Evolutionary conservation across 2,797 vertebrate genomes (phyloP), one percentile per base, ranked within the genome.

Genomic region (Chromis chromis): DNA sequence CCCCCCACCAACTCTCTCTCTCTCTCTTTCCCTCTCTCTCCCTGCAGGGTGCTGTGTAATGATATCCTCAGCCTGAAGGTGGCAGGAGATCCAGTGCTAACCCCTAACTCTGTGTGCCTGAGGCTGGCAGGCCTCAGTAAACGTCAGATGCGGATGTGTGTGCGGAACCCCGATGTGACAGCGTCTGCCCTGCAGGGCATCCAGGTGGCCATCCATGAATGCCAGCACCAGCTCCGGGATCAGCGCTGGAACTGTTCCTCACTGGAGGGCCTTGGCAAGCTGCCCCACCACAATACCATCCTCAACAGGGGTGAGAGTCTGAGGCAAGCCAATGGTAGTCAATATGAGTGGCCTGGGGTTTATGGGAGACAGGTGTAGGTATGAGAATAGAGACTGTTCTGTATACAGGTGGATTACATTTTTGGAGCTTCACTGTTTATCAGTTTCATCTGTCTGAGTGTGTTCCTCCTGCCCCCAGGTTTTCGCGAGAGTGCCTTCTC

Each of bases 241-340:
- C 96, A 97, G 85, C 95, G 97, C 75, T 98, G 97, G 97, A 97
- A 98, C 92, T 98, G 97, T 86, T 98, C 97, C 0, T 94, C 95
- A 1, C 89, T 98, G 82, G 96, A 96, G 92, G 93, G 89, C 49
- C 92, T 95, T 4, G 94, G 96, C 86, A 96, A 96, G 44, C 89
- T 96, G 86, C 96, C 96, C 40, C 94, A 96, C 73, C 96, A 97
- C 83, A 97, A 92, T 76, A 93, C 94, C 84, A 95, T 98, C 81
- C 95, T 98, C 81, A 96, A 95, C 89, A 94, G 96, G 89, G 97
- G 97, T 97, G 87, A 93, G 88, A 78, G 65, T 53, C 53, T 42
- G 66, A 79, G 78, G 60, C 78, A 70, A 59, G 60, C 57, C 39
- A 53, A 24, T 76, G 25, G 61, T 61, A 48, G 54, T 65, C 48